phyloP scores from a whole-genome alignment of 2,797 vertebrate species.

The Enteromius afrohamiltoni region DNA sequence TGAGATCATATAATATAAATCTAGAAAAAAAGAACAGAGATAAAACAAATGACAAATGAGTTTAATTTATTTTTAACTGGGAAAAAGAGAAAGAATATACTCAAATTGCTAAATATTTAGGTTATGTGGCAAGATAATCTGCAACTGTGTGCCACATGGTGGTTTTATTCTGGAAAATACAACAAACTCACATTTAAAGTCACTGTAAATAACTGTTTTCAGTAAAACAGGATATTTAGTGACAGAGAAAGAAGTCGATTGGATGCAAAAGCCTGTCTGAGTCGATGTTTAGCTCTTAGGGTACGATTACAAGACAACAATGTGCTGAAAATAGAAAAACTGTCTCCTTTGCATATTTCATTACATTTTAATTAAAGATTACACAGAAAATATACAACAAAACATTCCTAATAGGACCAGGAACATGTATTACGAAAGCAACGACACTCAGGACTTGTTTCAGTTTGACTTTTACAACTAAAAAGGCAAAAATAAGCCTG shows the following conservation, averaged over 20 bases:
- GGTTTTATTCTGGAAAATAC: neutral
- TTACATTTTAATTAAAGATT: neutral
- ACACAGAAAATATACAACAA: neutral
- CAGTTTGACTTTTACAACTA: neutral
- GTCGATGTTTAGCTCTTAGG: neutral
- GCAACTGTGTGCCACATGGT: neutral
- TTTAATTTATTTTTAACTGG: neutral
- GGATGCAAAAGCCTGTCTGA: neutral
- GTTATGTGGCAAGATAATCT: neutral
- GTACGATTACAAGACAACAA: neutral
- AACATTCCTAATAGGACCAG: neutral
- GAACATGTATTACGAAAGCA: neutral
- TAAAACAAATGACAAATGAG: neutral
- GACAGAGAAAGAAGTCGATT: neutral
- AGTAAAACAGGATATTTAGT: neutral
- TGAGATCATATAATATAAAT: neutral
- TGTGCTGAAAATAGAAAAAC: neutral
- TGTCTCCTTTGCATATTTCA: neutral
- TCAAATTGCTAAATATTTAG: neutral
- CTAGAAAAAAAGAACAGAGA: neutral
- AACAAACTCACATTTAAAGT: constrained; percentile 6
- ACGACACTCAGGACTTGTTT: neutral
- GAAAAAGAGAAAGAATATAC: neutral
- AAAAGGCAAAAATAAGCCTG: constrained; percentile 4
- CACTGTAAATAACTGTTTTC: neutral